phyloP scores from a whole-genome alignment of 1,140 invertebrate species.

The Sarcophaga bullata region DNA sequence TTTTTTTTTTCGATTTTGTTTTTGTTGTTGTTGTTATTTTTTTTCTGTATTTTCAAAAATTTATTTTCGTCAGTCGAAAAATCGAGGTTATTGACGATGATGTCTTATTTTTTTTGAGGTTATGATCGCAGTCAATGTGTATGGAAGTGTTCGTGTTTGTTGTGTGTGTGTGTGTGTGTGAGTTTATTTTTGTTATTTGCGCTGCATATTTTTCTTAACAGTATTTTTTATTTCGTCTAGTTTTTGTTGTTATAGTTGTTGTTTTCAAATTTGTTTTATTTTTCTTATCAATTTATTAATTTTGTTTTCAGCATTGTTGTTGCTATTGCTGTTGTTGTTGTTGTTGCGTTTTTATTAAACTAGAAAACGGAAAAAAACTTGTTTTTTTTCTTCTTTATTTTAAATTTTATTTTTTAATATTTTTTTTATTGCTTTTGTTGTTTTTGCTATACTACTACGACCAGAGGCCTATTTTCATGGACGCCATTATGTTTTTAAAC shows the following conservation, averaged over 20 bases:
- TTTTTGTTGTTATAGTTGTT: not conserved
- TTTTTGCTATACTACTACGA: not conserved
- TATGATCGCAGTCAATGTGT: not conserved
- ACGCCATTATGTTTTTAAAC: not conserved
- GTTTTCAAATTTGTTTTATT: too few relatives aligned
- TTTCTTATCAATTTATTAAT: slow-evolving; percentile 1
- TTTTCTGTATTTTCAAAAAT: too few relatives aligned
- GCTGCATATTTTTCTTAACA: slow-evolving; percentile 8
- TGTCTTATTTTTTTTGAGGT: not conserved
- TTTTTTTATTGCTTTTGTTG: not conserved
- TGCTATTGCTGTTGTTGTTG: not conserved
- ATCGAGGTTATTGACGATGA: not conserved
- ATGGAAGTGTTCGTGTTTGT: not conserved
- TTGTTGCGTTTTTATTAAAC: not conserved
- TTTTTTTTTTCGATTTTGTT: too few relatives aligned
- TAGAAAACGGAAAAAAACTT: not conserved
- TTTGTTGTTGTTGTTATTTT: too few relatives aligned
- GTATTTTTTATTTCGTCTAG: not conserved
- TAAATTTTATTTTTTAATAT: too few relatives aligned
- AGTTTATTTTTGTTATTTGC: not conserved
- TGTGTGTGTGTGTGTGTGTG: not conserved
- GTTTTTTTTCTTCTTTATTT: too few relatives aligned
- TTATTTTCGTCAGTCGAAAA: not conserved
- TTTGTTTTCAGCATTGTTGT: too few relatives aligned
- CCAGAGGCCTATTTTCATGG: not conserved